Evolutionary conservation across 2,113 vertebrate genomes (phyloP).

Genomic region (Ptilonorhynchus violaceus): DNA sequence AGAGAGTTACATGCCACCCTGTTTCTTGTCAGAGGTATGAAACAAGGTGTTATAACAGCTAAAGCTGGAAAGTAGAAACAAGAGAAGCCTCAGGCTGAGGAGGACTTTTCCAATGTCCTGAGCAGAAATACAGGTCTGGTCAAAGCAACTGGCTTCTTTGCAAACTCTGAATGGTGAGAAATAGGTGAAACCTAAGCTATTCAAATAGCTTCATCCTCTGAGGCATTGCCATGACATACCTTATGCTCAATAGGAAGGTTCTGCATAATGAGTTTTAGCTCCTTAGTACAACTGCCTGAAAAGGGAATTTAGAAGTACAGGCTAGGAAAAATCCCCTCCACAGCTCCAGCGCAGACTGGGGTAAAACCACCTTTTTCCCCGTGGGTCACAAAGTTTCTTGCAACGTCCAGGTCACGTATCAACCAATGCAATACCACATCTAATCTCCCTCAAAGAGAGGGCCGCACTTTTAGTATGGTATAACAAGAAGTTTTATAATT

Average conservation of each 20-base stretch:
- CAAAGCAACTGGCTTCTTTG: background rate
- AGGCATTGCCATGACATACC: background rate
- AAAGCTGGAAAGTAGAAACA: background rate
- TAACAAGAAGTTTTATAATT: background rate
- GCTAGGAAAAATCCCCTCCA: background rate
- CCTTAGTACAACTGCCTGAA: background rate
- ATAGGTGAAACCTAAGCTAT: background rate
- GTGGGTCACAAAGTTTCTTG: background rate
- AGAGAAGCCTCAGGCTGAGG: background rate
- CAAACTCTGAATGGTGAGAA: background rate
- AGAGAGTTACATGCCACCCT: no score
- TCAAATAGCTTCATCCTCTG: background rate
- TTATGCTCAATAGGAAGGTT: background rate
- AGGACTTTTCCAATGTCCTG: background rate
- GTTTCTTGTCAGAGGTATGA: background rate
- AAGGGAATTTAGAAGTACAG: background rate
- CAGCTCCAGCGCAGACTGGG: background rate
- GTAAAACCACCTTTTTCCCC: background rate
- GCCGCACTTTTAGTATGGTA: background rate
- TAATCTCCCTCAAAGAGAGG: background rate
- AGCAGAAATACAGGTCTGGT: background rate
- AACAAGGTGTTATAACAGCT: background rate
- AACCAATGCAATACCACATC: background rate
- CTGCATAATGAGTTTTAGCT: background rate
- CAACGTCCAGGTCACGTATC: accelerated